Evolutionary conservation across 2,888 invertebrate species (phyloP), one percentile per base, ranked within the genome.

Genomic region (Scaeva pyrastri): DNA sequence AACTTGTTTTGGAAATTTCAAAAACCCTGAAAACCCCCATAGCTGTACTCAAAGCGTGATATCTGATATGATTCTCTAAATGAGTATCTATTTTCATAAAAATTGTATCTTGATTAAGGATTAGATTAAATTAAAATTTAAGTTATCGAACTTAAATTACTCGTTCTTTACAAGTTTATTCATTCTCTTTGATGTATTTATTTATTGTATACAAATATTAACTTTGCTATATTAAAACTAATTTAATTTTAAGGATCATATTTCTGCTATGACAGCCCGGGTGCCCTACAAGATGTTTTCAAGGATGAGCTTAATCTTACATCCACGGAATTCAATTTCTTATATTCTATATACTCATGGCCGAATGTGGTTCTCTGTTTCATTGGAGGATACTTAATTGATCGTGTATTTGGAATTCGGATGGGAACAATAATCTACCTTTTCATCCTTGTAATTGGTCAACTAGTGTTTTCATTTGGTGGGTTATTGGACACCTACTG

Each of bases 181-280:
- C n/a, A n/a, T n/a, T n/a, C n/a, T n/a, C n/a, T n/a, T n/a, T n/a
- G n/a, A n/a, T n/a, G n/a, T n/a, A n/a, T n/a, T n/a, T n/a, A n/a
- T n/a, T n/a, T n/a, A n/a, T n/a, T n/a, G n/a, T n/a, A n/a, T n/a
- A n/a, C n/a, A n/a, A n/a, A n/a, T n/a, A n/a, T n/a, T n/a, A n/a
- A n/a, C n/a, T 16, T n/a, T 43, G n/a, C n/a, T 43, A n/a, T n/a
- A n/a, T 43, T n/a, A 6, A 16, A 14, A 5, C 16, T 7, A n/a
- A 21, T 41, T 36, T n/a, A 56, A 39, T 91, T 94, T 93, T 73
- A 93, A 98, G 98, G 98, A 91, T 98, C 98, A 80, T 98, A 98
- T 93, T 99, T 99, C 92, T 99, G 99, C 92, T 99, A 98, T 93
- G 99, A 99, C 92, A 98, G 97, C 92, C 99, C 99, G 7, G 97